Base-by-base conservation (phyloP, 2,888 invertebrate species). In the Pyrrhosoma nymphula region DNA sequence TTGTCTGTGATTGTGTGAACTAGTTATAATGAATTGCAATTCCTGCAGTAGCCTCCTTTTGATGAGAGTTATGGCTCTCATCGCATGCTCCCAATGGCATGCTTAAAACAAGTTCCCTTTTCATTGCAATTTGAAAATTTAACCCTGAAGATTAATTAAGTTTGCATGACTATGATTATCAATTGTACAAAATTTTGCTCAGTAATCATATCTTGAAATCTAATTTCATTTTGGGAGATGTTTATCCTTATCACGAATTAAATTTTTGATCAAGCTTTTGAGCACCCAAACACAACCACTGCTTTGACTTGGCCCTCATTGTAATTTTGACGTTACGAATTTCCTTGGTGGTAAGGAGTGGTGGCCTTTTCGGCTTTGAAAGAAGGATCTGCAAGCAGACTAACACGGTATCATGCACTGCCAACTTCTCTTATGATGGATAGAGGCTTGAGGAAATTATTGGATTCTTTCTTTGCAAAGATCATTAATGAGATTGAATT, bases 351-450 rank as follows among this genome's bases (percentile, higher is more conserved):
- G 18, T 16, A 35, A 35, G 82, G 82, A 35, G 30, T 35, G 82
- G 82, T 82, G 82, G 35, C 82, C 82, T 82, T 69, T 35, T 82
- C n/a, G 82, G 82, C 82, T 82, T 82, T 30, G 30, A 35, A 82
- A 82, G 82, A 14, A 35, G 35, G 82, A 35, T 3, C 14, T 12
- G 35, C 35, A 35, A 82, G 30, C 82, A 82, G 82, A 82, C 35
- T 35, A 82, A 82, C 82, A 35, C 82, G 30, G 30, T 82, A 82
- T 82, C 30, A 82, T 14, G 35, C 82, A 82, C 82, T 82, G 82
- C 82, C 82, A 82, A 82, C 82, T 82, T 82, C 30, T 82, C 82
- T 35, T 14, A 35, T 82, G 4, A 18, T 82, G 14, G 82, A 82
- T n/a, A 16, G 82, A 82, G 35, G 30, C 82, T 35, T 82, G 82